phyloP scores from a whole-genome alignment of 2,113 vertebrate genomes.

The chimpanzee (Pan troglodytes) region NHGRI_mPanTro3-v2.1_pri NC_072404.2:95251001-95251500 shows the following conservation, averaged over 20 bases:
- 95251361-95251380: not conserved
- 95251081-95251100: conserved; percentile 75
- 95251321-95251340: not conserved
- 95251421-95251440: not conserved
- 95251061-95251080: conserved; percentile 55
- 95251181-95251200: conserved; percentile 23
- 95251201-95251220: not conserved
- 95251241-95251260: not conserved
- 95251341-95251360: not conserved
- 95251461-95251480: not conserved
- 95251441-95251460: not conserved
- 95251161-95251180: conserved; percentile 9
- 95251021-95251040: not conserved
- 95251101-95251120: conserved; percentile 65
- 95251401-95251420: not conserved
- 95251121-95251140: conserved; percentile 47
- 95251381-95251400: not conserved
- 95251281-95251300: not conserved
- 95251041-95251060: conserved; percentile 24
- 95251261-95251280: not conserved
- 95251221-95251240: not conserved
- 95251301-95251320: not conserved
- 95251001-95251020: not conserved
- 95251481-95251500: not conserved
- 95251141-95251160: conserved; percentile 47